These are phyloP conservation scores for Dryoscopus gambensis DNA, from an alignment of 2,113 vertebrate genomes.

Conservation along the genomic window DNA sequence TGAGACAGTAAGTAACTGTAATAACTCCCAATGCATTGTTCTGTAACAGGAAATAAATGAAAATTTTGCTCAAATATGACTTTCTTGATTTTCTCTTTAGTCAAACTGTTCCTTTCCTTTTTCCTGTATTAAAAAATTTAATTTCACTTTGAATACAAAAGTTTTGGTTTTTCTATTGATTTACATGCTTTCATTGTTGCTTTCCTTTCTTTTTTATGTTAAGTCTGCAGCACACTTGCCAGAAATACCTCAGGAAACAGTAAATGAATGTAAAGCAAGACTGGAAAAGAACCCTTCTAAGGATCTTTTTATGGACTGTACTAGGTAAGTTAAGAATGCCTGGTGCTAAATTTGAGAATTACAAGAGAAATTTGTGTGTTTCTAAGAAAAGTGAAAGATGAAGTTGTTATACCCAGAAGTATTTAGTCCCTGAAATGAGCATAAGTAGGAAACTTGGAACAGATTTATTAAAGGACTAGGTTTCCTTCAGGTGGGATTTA, in stretches of 20 bases:
- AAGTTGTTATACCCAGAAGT: background rate
- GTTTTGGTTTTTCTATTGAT: background rate
- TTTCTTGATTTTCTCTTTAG: background rate
- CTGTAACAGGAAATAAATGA: background rate
- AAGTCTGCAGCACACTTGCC: slow-evolving; percentile 78
- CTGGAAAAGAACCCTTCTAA: slow-evolving; percentile 82
- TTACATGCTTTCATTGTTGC: background rate
- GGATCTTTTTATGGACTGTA: slow-evolving; percentile 85
- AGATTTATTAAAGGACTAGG: background rate
- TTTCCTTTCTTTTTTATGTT: background rate
- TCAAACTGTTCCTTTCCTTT: background rate
- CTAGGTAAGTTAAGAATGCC: slow-evolving; percentile 71
- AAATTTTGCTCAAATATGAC: background rate
- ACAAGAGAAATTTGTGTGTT: background rate
- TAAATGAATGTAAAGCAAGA: slow-evolving; percentile 76
- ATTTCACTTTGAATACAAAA: background rate
- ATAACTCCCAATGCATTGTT: background rate
- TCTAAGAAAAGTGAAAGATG: background rate
- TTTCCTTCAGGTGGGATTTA: background rate
- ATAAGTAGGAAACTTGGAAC: background rate
- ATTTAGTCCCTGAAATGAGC: background rate
- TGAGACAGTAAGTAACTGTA: background rate
- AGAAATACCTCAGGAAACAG: slow-evolving; percentile 78
- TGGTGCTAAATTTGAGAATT: background rate
- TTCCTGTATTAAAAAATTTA: background rate